Base-by-base conservation (phyloP, 1,140 invertebrate species). In the Drosophila ogumai region DNA sequence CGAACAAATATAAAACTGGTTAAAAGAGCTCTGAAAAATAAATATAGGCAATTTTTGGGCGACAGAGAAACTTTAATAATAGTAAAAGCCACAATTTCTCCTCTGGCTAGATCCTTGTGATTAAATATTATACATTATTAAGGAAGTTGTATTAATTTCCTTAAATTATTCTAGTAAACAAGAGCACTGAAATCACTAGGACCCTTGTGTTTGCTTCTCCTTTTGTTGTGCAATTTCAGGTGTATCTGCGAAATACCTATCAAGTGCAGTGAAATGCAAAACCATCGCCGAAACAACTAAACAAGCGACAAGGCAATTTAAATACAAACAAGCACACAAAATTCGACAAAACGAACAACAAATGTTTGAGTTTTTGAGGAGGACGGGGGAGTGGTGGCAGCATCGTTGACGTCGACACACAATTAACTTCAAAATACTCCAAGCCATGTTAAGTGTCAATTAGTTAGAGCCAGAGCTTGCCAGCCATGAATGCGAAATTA, bases 391-490 rank as follows among this genome's bases (percentile, higher is more conserved):
- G 52, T 17, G 41, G 57, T 59, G 65, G 63, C 15, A 56, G 49
- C 67, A 73, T 57, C 52, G 75, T 67, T 77, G 82, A 88, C 75
- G 80, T 78, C 84, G 84, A 88, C 85, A 90, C 73, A 80, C 84
- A 88, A 88, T 88, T 88, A 88, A 88, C 74, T 88, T 81, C 66
- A 81, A 88, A 88, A 88, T 90, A 90, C 85, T 88, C 60, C 59
- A 84, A 85, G 74, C 68, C 81, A 75, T 88, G 85, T 88, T 90
- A 79, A 90, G 85, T 90, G 85, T 90, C 85, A 90, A 90, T 90
- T 90, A 90, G 85, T 63, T 63, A 54, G 58, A 81, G 81, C 61
- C 74, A 67, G 43, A 49, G 66, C 73, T 67, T 75, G 75, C 59
- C 66, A 73, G 84, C 72, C 75, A 82, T 87, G 75, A 60, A 88